Conservation (phyloP, 2,113 vertebrate species). For the Cynoglossus semilaevis region DNA sequence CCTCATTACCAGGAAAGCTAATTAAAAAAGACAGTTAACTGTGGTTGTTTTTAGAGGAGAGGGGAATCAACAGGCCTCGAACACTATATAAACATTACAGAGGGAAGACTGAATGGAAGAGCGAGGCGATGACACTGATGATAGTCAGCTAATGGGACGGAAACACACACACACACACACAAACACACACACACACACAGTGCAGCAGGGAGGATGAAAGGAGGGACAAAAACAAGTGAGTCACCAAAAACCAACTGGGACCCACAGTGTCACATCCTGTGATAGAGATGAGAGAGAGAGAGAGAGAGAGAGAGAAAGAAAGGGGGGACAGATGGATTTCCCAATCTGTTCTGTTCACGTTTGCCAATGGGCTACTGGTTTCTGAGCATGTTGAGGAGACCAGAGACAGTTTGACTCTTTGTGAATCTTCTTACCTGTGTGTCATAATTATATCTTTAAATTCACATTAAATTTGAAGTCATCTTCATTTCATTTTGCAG, state of each 20-base stretch:
- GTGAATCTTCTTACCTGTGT: background rate
- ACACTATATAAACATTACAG: conserved; percentile 28
- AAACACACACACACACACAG: background rate
- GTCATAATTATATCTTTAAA: no score
- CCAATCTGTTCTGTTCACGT: conserved; percentile 47
- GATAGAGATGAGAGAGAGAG: conserved; percentile 50
- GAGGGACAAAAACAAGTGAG: conserved; percentile 54
- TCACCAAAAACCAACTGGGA: conserved; percentile 71
- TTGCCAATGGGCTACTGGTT: conserved; percentile 54
- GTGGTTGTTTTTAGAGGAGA: conserved; percentile 28
- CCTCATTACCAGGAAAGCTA: conserved; percentile 58
- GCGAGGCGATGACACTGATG: conserved; percentile 44
- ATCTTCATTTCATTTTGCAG: no score
- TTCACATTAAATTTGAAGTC: no score
- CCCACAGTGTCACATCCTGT: conserved; percentile 64
- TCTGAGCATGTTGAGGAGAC: conserved; percentile 43
- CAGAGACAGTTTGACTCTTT: conserved; percentile 7
- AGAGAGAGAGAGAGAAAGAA: conserved; percentile 43
- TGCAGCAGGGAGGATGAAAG: conserved; percentile 2
- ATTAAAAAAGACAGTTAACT: conserved; percentile 59
- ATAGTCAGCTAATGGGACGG: conserved; percentile 20
- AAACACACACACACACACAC: conserved; percentile 19
- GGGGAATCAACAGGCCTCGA: conserved; percentile 8
- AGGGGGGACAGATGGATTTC: conserved; percentile 62
- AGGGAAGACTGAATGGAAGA: conserved; percentile 21